Base-by-base conservation (phyloP, 2,113 vertebrate species). In the Pomatorhinus ruficollis region DNA sequence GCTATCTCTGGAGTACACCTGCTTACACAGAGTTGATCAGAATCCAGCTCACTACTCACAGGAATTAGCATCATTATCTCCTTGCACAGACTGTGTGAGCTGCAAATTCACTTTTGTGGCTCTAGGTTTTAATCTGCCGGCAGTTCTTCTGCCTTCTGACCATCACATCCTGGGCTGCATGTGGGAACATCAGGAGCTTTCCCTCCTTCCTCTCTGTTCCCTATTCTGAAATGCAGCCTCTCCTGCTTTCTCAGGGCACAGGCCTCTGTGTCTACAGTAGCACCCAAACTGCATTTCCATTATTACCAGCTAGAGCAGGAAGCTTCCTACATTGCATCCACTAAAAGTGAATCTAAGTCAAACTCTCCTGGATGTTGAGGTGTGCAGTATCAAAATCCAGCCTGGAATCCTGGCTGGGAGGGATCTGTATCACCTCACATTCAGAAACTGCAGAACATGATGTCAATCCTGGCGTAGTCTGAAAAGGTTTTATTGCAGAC, bases 41-140 rank as follows among this genome's bases (percentile, higher is more conserved):
- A 91, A 94, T 53, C 95, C 91, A 91, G 70, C 63, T 96, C 74
- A 47, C 87, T 87, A 83, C 91, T 85, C 81, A 20, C 47, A 90
- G 90, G 95, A 95, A 94, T 96, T 96, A 94, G 61, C 75, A 80
- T 56, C 49, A 88, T 93, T 95, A 96, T 96, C 95, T 96, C 72
- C 85, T 83, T 30, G 64, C n/a, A 80, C 93, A 96, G 85, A 31
- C 47, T 40, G 82, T 53, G 54, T 69, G 63, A 79, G 84, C 68
- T 50, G 60, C 69, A 90, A 52, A 88, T 63, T 90, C 95, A 66
- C 65, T 70, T 93, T 44, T 3, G 11, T 6, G 0, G 31, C 78
- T 68, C 75, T 23, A n/a, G 31, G 33, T 66, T 90, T 89, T 85
- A 92, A 93, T 66, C 87, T 92, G 71, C 17, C 1, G 0, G 22